Evolutionary conservation across 2,113 vertebrate species (phyloP).

Genomic region (Limnothrissa miodon): DNA sequence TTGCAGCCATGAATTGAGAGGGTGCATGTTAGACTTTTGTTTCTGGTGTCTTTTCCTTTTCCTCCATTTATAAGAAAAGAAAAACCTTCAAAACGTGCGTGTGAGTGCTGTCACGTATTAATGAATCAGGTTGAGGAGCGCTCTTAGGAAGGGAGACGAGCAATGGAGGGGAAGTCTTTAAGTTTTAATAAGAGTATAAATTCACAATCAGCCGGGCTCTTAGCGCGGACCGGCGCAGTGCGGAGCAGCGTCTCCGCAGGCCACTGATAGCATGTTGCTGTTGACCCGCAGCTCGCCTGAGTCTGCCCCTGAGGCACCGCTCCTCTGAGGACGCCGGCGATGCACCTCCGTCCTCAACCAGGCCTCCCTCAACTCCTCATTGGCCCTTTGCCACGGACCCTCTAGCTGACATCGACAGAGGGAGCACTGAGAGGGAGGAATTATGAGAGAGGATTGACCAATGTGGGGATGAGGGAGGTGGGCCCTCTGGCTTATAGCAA

Average conservation of each 20-base stretch:
- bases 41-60: too few species aligned
- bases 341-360: conserved; percentile 18
- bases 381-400: conserved; percentile 23
- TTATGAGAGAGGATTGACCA: too few species aligned
- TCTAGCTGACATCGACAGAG: not conserved
- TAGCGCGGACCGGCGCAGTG: conserved; percentile 20
- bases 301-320: conserved; percentile 43
- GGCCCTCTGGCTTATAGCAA: too few species aligned
- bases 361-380: not conserved
- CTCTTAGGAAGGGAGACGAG: not conserved
- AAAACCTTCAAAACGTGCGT: not conserved
- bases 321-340: conserved; percentile 29
- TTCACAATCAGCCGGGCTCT: conserved; percentile 48
- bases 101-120: conserved; percentile 16
- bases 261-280: conserved; percentile 36
- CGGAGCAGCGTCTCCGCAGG: conserved; percentile 28
- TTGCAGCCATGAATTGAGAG: not conserved
- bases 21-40: not conserved
- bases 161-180: conserved; percentile 18
- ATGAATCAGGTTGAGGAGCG: not conserved
- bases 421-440: not conserved
- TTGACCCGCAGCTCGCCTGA: conserved; percentile 49
- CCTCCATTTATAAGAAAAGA: not conserved
- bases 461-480: too few species aligned
- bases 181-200: conserved; percentile 55